These are phyloP conservation scores for Nesometra sesokonis DNA, from an alignment of 35 echinoderm and acorn worm genomes.

Conservation along the genomic window DNA sequence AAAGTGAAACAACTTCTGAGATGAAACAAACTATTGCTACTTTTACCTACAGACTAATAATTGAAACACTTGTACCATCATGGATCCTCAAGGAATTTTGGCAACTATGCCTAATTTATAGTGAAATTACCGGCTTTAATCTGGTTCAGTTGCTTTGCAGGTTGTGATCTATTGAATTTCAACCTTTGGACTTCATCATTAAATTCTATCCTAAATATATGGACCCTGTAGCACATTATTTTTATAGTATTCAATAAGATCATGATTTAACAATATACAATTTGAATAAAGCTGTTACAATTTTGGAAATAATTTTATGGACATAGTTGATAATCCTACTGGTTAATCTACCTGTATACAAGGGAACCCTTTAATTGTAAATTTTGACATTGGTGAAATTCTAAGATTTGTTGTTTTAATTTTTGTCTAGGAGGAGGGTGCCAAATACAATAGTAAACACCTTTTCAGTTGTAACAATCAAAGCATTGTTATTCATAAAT, in stretches of 20 bases:
- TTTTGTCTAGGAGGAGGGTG: slow-evolving; percentile 1
- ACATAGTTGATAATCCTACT: too few relatives aligned
- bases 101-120: neutral
- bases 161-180: neutral
- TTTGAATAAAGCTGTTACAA: too few relatives aligned
- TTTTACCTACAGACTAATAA: neutral
- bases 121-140: neutral
- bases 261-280: too few relatives aligned
- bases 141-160: neutral
- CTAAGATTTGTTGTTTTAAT: neutral
- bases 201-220: neutral
- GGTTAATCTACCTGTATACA: too few relatives aligned
- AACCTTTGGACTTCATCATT: neutral
- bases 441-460: too few relatives aligned
- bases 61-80: neutral
- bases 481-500: too few relatives aligned
- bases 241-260: too few relatives aligned
- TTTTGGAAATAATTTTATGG: too few relatives aligned
- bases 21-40: neutral
- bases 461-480: too few relatives aligned
- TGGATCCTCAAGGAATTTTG: neutral
- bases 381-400: neutral
- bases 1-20: neutral
- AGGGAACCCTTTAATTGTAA: too few relatives aligned
- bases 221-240: too few relatives aligned